These are phyloP conservation scores for Dasypogon diadema DNA, from an alignment of 2,888 invertebrate species.

Conservation along the genomic window DNA sequence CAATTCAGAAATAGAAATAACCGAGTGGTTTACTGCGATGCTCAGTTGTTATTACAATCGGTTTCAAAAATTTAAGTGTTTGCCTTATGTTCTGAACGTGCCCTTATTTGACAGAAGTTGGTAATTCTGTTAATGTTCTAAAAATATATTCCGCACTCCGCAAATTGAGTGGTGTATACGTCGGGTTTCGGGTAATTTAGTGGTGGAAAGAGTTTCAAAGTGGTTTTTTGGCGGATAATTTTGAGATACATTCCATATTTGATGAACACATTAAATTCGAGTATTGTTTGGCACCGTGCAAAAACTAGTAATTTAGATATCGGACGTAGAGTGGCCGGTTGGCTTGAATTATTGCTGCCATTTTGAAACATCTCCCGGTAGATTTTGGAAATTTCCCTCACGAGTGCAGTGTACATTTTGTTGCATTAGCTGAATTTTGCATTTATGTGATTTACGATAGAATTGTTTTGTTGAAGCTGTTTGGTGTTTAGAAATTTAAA, in stretches of 20 bases:
- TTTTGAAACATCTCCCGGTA: conserved; percentile 48
- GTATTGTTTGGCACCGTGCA: background rate
- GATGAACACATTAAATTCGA: background rate
- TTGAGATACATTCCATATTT: conserved; percentile 14
- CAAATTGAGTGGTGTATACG: conserved; percentile 26
- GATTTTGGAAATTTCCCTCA: background rate
- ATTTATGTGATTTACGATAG: background rate
- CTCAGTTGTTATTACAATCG: too few relatives aligned
- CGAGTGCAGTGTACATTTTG: background rate
- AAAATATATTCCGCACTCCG: background rate
- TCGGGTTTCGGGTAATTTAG: conserved; percentile 13
- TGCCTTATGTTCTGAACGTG: background rate
- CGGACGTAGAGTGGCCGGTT: background rate
- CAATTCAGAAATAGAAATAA: too few relatives aligned
- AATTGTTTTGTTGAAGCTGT: background rate
- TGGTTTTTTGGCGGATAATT: conserved; percentile 40
- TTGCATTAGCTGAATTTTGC: too few relatives aligned
- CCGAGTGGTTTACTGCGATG: too few relatives aligned
- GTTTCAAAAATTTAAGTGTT: too few relatives aligned
- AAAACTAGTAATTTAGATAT: background rate
- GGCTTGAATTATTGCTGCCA: conserved; percentile 38
- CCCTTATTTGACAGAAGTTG: background rate
- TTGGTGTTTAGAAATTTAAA: background rate
- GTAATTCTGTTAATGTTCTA: background rate
- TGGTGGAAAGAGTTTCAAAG: conserved; percentile 41